A percentile compares a stretch with the other conserved stretches of the same genome.
These are phyloP conservation scores for Crenuchus spilurus DNA, from an alignment of 2,797 vertebrate species.

Conservation along the genomic window DNA sequence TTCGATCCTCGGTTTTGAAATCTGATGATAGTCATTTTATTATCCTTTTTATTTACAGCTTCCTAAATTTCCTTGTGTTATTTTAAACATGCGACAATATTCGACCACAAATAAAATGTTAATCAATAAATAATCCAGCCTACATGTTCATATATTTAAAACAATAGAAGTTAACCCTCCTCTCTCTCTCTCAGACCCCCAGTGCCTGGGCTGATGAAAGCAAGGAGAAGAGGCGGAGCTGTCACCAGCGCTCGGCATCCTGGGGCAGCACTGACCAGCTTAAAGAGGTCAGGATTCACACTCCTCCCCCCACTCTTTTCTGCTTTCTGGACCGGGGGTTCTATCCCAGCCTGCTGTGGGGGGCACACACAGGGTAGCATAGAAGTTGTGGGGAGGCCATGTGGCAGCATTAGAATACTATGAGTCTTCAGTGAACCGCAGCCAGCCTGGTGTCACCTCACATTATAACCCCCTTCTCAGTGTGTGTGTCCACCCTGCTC, in stretches of 20 bases:
- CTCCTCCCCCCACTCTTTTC: constrained; percentile 48
- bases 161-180: too few relatives aligned
- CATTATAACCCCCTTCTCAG: constrained; percentile 40
- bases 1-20: too few relatives aligned
- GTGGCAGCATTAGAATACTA: constrained; percentile 53
- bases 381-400: constrained; percentile 28
- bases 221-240: constrained; percentile 78
- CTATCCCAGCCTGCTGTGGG: constrained; percentile 24
- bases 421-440: constrained; percentile 43
- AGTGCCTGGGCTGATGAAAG: constrained; percentile 88
- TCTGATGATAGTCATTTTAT: too few relatives aligned
- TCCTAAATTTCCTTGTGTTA: too few relatives aligned
- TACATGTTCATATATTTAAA: too few relatives aligned
- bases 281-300: constrained; percentile 82
- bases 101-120: neutral
- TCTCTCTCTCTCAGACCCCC: constrained; percentile 78
- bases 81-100: too few relatives aligned
- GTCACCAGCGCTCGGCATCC: constrained; percentile 87
- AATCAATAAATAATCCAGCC: too few relatives aligned
- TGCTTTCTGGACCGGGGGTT: constrained; percentile 29
- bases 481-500: constrained; percentile 1
- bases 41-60: too few relatives aligned
- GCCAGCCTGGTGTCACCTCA: constrained; percentile 39
- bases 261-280: constrained; percentile 90
- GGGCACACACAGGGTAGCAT: neutral